Base-by-base conservation (phyloP, 2,888 invertebrate genomes). In the Pilophorus perplexus region DNA sequence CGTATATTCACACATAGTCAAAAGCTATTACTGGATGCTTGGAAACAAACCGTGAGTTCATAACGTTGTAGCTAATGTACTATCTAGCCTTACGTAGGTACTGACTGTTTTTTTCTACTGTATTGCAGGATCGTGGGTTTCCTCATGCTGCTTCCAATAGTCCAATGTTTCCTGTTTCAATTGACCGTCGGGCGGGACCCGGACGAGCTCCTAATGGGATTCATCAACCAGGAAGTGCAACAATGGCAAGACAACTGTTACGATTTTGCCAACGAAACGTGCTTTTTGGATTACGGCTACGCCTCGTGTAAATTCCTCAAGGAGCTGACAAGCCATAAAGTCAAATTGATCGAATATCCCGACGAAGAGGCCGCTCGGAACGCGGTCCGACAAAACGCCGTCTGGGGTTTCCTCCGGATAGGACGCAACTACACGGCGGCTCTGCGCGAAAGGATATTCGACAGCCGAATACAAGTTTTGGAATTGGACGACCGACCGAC, bases 161-260 rank as follows among this genome's bases (percentile, higher is more conserved):
- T 93, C 22, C 88, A 93, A 82, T 82, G 88, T 68, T 80, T 85
- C 40, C 82, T 89, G 37, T 93, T 94, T 77, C 88, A 92, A 78
- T 76, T 86, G 65, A 87, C 92, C 25, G 84, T 92, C 59, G 92
- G 92, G 0, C 84, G 84, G 54, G 88, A 92, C 73, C 89, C 90
- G 0, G 80, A 81, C 57, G 84, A 84, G 66, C 79, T 94, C 0
- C 81, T 82, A 54, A 73, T 95, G 37, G 93, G 87, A 0, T 81
- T 94, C 0, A 86, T 92, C 20, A 93, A 93, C 74, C 82, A 88
- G 0, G 94, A 95, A 77, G 82, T 84, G 1, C 75, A 77, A 0
- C 76, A 76, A 28, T 69, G 68, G 25, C 37, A 62, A 16, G 40
- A 50, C 1, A 67, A 70, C 28, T 72, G 71, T 46, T 54, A 42